Evolutionary conservation across 2,797 vertebrate species (phyloP).

Genomic region (Morus bassanus): DNA sequence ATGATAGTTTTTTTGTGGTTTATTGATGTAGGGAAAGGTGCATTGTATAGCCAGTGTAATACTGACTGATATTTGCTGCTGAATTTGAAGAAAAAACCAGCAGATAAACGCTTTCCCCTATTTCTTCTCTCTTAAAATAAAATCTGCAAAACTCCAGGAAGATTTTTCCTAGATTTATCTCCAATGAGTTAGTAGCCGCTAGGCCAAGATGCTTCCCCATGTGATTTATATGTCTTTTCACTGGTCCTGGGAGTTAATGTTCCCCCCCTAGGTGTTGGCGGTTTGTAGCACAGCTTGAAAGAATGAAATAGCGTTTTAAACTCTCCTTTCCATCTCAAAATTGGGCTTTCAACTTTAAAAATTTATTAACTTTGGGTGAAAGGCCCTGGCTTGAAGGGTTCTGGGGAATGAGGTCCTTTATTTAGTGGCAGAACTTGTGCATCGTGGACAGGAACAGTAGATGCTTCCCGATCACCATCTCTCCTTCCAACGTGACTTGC

Average conservation of each 20-base stretch:
- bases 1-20: background rate
- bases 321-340: slow-evolving; percentile 33
- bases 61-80: background rate
- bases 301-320: slow-evolving; percentile 60
- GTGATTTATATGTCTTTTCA: slow-evolving; percentile 70
- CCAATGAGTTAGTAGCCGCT: slow-evolving; percentile 28
- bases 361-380: slow-evolving; percentile 49
- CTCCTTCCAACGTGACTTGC: slow-evolving; percentile 5
- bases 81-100: background rate
- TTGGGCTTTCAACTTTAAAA: slow-evolving; percentile 55
- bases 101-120: background rate
- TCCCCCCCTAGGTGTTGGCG: slow-evolving; percentile 48
- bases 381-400: slow-evolving; percentile 54
- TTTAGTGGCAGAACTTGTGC: slow-evolving; percentile 27
- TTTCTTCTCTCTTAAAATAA: slow-evolving; percentile 37
- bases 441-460: background rate
- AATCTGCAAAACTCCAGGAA: slow-evolving; percentile 36
- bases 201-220: slow-evolving; percentile 46
- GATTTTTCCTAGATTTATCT: slow-evolving; percentile 66
- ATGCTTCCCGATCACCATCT: background rate
- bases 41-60: background rate
- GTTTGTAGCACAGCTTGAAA: slow-evolving; percentile 54
- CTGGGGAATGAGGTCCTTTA: slow-evolving; percentile 35
- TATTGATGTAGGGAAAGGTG: background rate
- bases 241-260: slow-evolving; percentile 62